Evolutionary conservation across 2,797 vertebrate genomes (phyloP), one percentile per base, ranked within the genome.

Genomic region (Gallirallus australis): DNA sequence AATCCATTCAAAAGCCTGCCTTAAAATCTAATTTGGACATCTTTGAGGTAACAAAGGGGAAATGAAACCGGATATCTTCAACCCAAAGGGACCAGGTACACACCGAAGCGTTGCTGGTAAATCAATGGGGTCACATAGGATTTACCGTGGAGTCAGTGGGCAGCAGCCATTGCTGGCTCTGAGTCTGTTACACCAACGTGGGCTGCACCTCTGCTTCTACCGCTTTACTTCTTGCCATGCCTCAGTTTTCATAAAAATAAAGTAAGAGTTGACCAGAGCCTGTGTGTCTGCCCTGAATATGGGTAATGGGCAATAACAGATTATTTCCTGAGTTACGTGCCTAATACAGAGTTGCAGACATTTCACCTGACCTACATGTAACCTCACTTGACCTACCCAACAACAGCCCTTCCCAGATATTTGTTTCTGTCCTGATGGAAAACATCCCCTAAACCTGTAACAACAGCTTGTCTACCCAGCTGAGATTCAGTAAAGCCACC

Each of bases 1-100:
- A 84, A 94, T 79, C 86, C 77, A 95, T 72, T 89, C 66, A 91
- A 75, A 95, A 91, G 71, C 37, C 19, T 93, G 56, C 40, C 76
- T 92, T 87, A 91, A 71, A 92, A 87, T 86, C 40, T 66, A 63
- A 84, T 75, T 85, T 93, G 65, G 64, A 78, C 53, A 90, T 57
- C 53, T 86, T 21, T 1, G 10, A 86, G 60, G 19, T 82, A 94
- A 85, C 69, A 89, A 91, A 84, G 18, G 71, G 63, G 42, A 89
- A 93, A 92, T 52, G 68, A 93, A 93, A 96, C 19, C 0, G 0
- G 86, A 7, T 68, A 57, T 35, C 78, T 84, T 80, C 59, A 82
- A 65, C 53, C 37, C 30, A 75, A 77, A 77, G 25, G 39, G 52
- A 15, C 12, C 53, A 82, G 25, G 83, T 42, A 42, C 2, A 31